A percentile compares a stretch with the other conserved stretches of the same genome.
Conservation (phyloP, 2,113 vertebrate genomes). For the Etheostoma spectabile region DNA sequence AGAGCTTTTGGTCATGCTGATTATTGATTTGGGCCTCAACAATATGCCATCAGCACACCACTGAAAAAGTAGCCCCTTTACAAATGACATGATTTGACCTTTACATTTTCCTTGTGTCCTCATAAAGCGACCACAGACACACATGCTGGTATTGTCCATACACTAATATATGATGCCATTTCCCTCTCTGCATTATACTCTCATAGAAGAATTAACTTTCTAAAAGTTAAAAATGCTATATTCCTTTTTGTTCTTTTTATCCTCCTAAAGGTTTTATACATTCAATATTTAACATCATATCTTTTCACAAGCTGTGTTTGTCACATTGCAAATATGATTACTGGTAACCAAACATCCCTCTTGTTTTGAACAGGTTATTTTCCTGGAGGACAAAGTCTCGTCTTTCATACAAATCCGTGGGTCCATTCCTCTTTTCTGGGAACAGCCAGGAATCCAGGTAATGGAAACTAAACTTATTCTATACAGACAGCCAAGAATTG, state of each 20-base stretch:
- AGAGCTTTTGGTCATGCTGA: not conserved
- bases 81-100: not conserved
- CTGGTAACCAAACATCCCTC: not conserved
- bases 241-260: not conserved
- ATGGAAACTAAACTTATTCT: conserved; percentile 16
- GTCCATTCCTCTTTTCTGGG: conserved; percentile 98
- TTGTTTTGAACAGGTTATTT: conserved; percentile 88
- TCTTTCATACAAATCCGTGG: conserved; percentile 99
- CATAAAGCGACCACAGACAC: not conserved
- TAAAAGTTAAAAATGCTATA: not conserved
- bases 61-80: not conserved
- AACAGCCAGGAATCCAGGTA: conserved; percentile 98
- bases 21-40: not conserved
- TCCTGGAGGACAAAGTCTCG: conserved; percentile 94
- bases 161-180: not conserved
- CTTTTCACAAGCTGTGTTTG: not conserved
- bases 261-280: not conserved
- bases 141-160: not conserved
- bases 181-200: not conserved
- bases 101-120: not conserved
- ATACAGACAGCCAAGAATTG: not conserved
- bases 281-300: too few relatives aligned
- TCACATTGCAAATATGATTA: not conserved
- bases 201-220: not conserved
- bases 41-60: not conserved